phyloP scores from a whole-genome alignment of 30 jellyfish, hydroid and myxozoan species.

The Phacellophora camtschatica region DNA sequence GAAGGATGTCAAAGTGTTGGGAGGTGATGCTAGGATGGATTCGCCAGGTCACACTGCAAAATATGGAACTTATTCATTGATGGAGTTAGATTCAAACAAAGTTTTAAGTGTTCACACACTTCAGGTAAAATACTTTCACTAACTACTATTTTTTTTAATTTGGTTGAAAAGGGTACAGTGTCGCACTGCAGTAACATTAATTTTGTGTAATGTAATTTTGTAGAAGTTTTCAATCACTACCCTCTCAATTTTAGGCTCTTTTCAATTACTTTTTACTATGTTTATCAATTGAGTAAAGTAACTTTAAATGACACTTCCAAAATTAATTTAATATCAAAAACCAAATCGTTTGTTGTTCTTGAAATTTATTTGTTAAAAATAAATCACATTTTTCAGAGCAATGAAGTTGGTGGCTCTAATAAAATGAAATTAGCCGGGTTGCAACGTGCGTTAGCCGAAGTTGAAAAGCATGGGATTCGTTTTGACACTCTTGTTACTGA shows the following conservation, averaged over 20 bases:
- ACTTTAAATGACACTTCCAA: too few species aligned
- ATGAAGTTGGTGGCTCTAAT: conserved; percentile 42
- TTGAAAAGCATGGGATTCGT: background rate
- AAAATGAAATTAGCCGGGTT: conserved; percentile 32
- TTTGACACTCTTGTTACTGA: conserved; percentile 22
- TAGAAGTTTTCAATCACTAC: too few species aligned
- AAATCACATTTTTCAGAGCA: background rate
- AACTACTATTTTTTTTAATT: background rate
- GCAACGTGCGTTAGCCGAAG: background rate
- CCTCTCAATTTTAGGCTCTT: too few species aligned
- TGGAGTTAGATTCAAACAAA: conserved; percentile 26
- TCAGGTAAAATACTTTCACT: background rate
- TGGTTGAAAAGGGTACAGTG: background rate
- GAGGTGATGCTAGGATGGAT: conserved; percentile 37
- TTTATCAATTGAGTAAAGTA: too few species aligned
- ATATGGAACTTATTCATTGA: conserved; percentile 32
- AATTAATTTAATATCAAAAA: background rate
- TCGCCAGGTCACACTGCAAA: conserved; percentile 43
- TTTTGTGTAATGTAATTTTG: too few species aligned
- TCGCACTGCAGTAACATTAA: background rate
- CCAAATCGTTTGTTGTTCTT: background rate
- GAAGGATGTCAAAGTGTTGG: background rate
- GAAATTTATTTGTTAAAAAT: background rate
- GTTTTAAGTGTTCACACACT: background rate
- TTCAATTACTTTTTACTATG: too few species aligned